These are phyloP conservation scores for Halcyon malimbica DNA, from an alignment of 2,113 vertebrate species.

Conservation along the genomic window DNA sequence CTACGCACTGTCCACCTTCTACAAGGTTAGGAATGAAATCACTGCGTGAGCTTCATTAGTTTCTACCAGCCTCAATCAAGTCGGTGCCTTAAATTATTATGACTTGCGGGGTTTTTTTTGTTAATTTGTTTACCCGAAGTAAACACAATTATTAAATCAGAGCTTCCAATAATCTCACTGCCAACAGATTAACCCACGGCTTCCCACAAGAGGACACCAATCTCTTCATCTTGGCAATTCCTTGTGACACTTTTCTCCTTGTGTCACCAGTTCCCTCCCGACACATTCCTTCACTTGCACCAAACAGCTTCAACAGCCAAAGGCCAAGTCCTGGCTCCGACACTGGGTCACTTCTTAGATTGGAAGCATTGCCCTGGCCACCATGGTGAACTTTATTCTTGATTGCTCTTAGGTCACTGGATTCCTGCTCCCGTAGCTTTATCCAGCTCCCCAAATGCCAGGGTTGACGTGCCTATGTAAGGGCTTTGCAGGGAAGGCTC, in stretches of 20 bases:
- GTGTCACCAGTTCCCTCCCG: neutral
- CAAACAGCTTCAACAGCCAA: neutral
- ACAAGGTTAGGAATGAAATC: neutral
- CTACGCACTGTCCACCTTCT: neutral
- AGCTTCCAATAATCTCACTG: neutral
- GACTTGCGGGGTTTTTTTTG: neutral
- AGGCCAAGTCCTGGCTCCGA: neutral
- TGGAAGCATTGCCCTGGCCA: neutral
- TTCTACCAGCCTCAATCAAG: neutral
- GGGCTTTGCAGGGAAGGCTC: neutral
- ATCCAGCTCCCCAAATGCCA: constrained; percentile 54
- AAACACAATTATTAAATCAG: constrained; percentile 56
- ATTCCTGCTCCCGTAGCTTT: constrained; percentile 50
- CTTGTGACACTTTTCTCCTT: neutral
- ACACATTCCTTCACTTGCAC: neutral
- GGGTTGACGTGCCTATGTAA: constrained; percentile 50
- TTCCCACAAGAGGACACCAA: neutral
- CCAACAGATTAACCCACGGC: neutral
- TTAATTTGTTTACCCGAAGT: constrained; percentile 30
- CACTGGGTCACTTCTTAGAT: neutral
- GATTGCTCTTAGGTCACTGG: constrained; percentile 43
- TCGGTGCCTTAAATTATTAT: constrained; percentile 24
- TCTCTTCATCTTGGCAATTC: neutral
- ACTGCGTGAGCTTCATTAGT: neutral
- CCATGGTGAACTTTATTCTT: constrained; percentile 37